phyloP scores from a whole-genome alignment of 2,888 invertebrate species.

The Pachycephus smyrnensis region DNA sequence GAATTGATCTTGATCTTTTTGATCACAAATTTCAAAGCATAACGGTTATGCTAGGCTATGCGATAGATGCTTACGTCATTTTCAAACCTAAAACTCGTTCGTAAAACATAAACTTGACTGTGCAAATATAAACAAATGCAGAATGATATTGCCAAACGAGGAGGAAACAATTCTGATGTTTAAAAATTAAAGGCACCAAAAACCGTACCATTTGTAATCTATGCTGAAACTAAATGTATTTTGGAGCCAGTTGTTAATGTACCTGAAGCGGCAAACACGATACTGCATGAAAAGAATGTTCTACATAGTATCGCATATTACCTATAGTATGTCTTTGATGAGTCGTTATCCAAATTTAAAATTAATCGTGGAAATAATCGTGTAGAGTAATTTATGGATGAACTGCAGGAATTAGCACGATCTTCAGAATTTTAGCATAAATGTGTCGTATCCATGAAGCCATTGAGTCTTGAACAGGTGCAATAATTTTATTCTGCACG shows the following conservation, averaged over 20 bases:
- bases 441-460: neutral
- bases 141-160: neutral
- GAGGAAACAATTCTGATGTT: neutral
- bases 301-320: neutral
- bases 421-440: neutral
- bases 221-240: conserved; percentile 2
- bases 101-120: too few relatives aligned
- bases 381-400: neutral
- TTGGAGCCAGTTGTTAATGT: neutral
- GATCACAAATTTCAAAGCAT: conserved; percentile 14
- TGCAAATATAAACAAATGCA: neutral
- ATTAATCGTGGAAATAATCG: neutral
- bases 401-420: neutral
- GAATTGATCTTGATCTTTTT: conserved; percentile 16
- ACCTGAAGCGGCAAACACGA: neutral
- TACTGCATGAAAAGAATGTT: neutral
- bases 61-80: too few relatives aligned
- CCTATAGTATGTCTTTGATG: neutral
- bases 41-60: neutral
- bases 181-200: conserved; percentile 1
- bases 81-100: too few relatives aligned
- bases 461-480: neutral
- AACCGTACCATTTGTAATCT: conserved; percentile 2
- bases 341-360: neutral
- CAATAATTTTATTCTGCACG: neutral